Evolutionary conservation across 1,140 invertebrate genomes (phyloP).

Genomic region (Drosophila pachea): DNA sequence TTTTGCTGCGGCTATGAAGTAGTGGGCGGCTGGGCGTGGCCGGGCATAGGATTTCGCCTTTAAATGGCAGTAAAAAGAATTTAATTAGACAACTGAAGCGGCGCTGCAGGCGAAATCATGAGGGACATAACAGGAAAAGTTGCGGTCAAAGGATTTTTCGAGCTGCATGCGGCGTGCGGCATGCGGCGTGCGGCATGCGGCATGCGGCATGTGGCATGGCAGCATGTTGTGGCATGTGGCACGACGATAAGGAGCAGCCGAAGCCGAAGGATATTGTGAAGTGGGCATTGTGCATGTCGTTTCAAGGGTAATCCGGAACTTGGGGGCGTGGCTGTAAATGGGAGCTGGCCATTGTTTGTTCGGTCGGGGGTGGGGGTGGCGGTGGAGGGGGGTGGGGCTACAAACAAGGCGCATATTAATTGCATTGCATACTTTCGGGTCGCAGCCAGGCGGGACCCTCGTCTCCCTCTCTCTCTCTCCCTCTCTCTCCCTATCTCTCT

Average conservation of each 20-base stretch:
- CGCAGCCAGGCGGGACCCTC: too few relatives aligned
- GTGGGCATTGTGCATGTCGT: conserved; percentile 54
- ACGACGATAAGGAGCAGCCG: conserved; percentile 22
- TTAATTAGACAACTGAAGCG: conserved; percentile 71
- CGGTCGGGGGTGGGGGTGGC: conserved; percentile 19
- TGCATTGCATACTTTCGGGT: conserved; percentile 72
- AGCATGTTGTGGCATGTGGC: conserved; percentile 41
- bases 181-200: conserved; percentile 27
- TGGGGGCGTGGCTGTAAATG: neutral
- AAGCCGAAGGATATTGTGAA: conserved; percentile 43
- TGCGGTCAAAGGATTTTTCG: conserved; percentile 28
- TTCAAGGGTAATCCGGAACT: conserved; percentile 63
- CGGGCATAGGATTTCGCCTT: conserved; percentile 40
- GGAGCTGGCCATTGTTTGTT: conserved; percentile 50
- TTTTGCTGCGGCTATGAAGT: conserved; percentile 31
- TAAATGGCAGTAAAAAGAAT: conserved; percentile 67
- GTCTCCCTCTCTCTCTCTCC: too few relatives aligned
- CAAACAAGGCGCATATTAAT: conserved; percentile 57
- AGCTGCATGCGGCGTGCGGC: conserved; percentile 12
- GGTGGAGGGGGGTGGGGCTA: neutral
- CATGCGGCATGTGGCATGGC: conserved; percentile 37
- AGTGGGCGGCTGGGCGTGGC: conserved; percentile 24
- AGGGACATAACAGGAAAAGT: conserved; percentile 38
- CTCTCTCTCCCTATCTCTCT: neutral
- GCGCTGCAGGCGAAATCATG: conserved; percentile 28